These are phyloP conservation scores for Barypeithes pellucidus DNA, from an alignment of 2,888 invertebrate genomes.

Conservation along the genomic window DNA sequence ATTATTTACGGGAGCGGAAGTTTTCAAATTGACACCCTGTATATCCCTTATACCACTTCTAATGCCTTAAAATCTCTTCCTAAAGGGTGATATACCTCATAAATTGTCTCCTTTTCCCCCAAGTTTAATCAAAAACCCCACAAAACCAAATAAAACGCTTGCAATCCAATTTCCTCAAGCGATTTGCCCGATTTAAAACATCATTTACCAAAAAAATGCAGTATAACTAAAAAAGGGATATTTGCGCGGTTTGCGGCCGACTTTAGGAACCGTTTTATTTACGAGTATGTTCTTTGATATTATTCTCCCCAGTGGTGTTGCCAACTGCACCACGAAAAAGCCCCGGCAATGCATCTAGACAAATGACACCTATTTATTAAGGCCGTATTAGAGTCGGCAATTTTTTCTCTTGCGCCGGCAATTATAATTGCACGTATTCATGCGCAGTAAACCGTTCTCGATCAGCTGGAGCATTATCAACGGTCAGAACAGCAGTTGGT, in stretches of 20 bases:
- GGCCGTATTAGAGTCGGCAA: too few relatives aligned
- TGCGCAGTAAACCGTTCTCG: too few relatives aligned
- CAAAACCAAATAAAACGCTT: slow-evolving; percentile 7
- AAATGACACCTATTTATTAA: too few relatives aligned
- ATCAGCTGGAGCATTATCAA: too few relatives aligned
- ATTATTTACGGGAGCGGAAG: too few relatives aligned
- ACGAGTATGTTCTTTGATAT: neutral
- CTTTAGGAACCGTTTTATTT: slow-evolving; percentile 22
- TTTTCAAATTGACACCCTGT: too few relatives aligned
- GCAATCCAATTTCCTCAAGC: slow-evolving; percentile 22
- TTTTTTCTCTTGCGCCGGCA: too few relatives aligned
- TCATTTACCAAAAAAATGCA: slow-evolving; percentile 25
- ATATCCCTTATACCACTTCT: neutral
- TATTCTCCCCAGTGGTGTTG: neutral
- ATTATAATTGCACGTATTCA: too few relatives aligned
- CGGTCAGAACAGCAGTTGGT: too few relatives aligned
- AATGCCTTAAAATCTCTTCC: neutral
- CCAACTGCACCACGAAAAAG: neutral
- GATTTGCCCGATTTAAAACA: slow-evolving; percentile 22
- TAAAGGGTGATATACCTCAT: neutral
- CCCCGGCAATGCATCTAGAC: too few relatives aligned
- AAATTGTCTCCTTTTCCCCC: slow-evolving; percentile 6
- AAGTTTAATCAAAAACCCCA: slow-evolving; percentile 6
- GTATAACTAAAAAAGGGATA: slow-evolving; percentile 22
- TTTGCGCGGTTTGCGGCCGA: slow-evolving; percentile 16